These are phyloP conservation scores for Paramormyrops hopkinsi DNA, from an alignment of 2,797 vertebrate species.

Conservation along the genomic window DNA sequence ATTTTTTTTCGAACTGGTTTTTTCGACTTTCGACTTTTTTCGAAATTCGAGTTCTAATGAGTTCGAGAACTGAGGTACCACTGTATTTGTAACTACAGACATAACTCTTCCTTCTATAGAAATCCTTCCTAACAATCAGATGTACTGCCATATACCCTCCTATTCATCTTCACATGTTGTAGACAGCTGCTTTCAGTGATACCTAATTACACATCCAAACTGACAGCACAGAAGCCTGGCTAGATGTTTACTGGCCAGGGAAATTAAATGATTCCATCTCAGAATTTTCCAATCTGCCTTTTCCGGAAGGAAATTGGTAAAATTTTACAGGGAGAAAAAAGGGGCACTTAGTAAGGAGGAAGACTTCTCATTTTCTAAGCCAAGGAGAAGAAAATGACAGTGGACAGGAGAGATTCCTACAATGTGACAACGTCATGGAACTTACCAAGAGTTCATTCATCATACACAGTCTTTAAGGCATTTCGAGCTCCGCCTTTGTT, in stretches of 20 bases:
- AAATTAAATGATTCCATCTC: background rate
- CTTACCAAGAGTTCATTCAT: background rate
- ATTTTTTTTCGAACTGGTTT: too few species aligned
- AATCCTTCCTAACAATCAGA: background rate
- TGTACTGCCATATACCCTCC: background rate
- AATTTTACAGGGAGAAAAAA: background rate
- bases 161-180: background rate
- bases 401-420: background rate
- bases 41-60: too few species aligned
- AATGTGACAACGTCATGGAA: background rate
- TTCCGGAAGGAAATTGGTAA: background rate
- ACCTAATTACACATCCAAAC: background rate
- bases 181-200: background rate
- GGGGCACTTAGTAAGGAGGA: background rate
- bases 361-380: background rate
- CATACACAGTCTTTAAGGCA: background rate
- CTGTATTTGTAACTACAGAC: background rate
- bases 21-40: too few species aligned
- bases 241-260: background rate
- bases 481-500: background rate
- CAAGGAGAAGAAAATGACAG: background rate
- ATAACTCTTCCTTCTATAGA: background rate
- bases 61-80: too few species aligned
- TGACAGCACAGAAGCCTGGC: background rate
- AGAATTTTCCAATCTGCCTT: background rate